phyloP scores from a whole-genome alignment of 2,113 vertebrate genomes.

The Cinclus cinclus region DNA sequence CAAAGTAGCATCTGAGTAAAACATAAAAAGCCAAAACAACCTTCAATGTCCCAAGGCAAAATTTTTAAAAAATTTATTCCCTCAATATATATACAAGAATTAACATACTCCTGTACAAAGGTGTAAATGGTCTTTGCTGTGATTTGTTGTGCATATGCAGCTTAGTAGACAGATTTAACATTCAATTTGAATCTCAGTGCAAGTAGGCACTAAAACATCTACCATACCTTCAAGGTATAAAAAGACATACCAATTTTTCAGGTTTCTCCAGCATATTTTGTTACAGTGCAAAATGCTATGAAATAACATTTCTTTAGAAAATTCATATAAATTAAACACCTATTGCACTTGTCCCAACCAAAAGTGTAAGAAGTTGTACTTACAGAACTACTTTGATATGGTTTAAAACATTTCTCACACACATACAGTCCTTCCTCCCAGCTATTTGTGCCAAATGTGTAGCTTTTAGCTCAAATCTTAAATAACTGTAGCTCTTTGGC shows the following conservation, averaged over 20 bases:
- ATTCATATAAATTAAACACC: conserved; percentile 57
- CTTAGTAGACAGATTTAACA: conserved; percentile 57
- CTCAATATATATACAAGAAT: conserved; percentile 49
- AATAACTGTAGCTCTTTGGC: neutral
- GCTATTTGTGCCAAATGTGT: neutral
- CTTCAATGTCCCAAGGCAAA: neutral
- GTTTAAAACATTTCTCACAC: neutral
- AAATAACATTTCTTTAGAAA: conserved; percentile 12
- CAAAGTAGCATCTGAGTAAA: neutral
- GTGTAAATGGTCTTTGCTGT: conserved; percentile 49
- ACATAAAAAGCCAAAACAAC: too few species aligned
- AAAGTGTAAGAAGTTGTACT: conserved; percentile 22
- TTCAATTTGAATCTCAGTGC: conserved; percentile 72
- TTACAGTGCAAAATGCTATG: conserved; percentile 58
- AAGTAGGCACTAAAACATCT: conserved; percentile 61
- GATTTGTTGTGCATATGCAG: conserved; percentile 57
- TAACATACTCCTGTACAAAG: conserved; percentile 61
- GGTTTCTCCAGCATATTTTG: conserved; percentile 55
- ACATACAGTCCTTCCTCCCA: neutral
- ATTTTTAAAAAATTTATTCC: conserved; percentile 47
- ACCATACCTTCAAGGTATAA: conserved; percentile 70
- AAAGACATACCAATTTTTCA: conserved; percentile 59
- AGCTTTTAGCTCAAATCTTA: neutral
- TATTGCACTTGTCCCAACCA: conserved; percentile 71
- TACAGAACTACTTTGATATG: neutral